Base-by-base conservation (phyloP, 2,113 vertebrate genomes). In the Sapajus apella region DNA sequence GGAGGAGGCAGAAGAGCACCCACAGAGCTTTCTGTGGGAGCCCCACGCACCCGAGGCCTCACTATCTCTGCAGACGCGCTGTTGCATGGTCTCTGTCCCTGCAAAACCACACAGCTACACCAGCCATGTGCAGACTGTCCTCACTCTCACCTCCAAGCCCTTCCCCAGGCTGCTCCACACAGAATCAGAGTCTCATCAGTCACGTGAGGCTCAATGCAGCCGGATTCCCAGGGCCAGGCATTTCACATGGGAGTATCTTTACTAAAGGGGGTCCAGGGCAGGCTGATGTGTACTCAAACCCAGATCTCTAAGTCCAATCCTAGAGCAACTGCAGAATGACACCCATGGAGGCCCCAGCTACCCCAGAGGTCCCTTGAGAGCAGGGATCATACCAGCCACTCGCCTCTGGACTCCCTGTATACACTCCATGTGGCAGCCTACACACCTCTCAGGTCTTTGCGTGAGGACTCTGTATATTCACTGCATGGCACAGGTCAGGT, bases 1-100 rank as follows among this genome's bases (percentile, higher is more conserved):
- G 20, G 18, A 76, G 61, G 61, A 64, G 18, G 40, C 14, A 32
- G 27, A 23, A 55, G 27, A 25, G 77, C 21, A 13, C 66, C 55
- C 66, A 73, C 55, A 25, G 23, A 32, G 20, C 27, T 37, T 37
- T 40, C 35, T 2, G 16, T 2, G 37, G 47, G 40, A 47, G 45
- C 20, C 50, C 18, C 8, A 0, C 1, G 47, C 0, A 2, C 35
- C 27, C 1, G 0, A 30, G 20, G 55, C 68, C 76, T 79, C 32
- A 16, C 14, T 32, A 32, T 27, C n/a, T 81, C n/a, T 4, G 45
- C 50, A 40, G 88, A 23, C 3, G 4, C 0, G 1, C 32, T 11
- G 32, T 18, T 7, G 16, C 17, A 32, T 0, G 1, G 37, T 18
- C 50, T 43, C 27, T 2, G 10, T 25, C 27, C 37, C 40, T 35